phyloP scores from a whole-genome alignment of 2,888 invertebrate genomes.

The Endotricha flammealis region DNA sequence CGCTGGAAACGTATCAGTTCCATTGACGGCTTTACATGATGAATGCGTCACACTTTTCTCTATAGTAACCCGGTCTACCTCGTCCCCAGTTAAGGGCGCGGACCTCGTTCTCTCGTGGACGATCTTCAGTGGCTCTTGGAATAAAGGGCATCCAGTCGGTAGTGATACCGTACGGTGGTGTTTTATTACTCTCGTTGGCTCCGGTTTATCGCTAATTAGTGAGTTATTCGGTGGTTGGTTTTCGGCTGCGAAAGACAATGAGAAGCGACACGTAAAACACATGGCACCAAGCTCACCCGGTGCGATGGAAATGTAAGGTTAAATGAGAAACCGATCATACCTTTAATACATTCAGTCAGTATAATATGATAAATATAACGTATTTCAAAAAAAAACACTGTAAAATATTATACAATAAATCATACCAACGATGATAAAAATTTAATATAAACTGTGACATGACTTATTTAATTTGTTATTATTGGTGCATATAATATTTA shows the following conservation, averaged over 20 bases:
- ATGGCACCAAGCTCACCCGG: slow-evolving; percentile 63
- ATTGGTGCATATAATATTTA: too few species aligned
- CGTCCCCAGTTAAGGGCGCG: slow-evolving; percentile 81
- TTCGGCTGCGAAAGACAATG: slow-evolving; percentile 69
- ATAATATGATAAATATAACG: too few species aligned
- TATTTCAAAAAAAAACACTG: too few species aligned
- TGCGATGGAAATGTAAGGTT: slow-evolving; percentile 40
- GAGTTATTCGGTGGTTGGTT: slow-evolving; percentile 65
- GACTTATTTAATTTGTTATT: too few species aligned
- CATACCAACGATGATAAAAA: too few species aligned
- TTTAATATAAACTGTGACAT: too few species aligned
- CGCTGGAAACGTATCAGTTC: slow-evolving; percentile 33
- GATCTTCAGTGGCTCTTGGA: slow-evolving; percentile 58
- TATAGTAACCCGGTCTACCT: slow-evolving; percentile 49
- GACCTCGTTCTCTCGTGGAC: slow-evolving; percentile 84
- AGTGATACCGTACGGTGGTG: slow-evolving; percentile 65
- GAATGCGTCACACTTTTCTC: slow-evolving; percentile 51
- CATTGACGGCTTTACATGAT: slow-evolving; percentile 57
- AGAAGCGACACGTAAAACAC: slow-evolving; percentile 68
- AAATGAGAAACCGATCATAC: slow-evolving; percentile 28
- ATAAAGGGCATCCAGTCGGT: slow-evolving; percentile 55
- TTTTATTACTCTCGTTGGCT: slow-evolving; percentile 44
- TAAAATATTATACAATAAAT: too few species aligned
- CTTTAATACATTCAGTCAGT: too few species aligned
- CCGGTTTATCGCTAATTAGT: slow-evolving; percentile 58